These are phyloP conservation scores for Babylonia areolata DNA, from an alignment of 1,140 invertebrate genomes.

Conservation along the genomic window DNA sequence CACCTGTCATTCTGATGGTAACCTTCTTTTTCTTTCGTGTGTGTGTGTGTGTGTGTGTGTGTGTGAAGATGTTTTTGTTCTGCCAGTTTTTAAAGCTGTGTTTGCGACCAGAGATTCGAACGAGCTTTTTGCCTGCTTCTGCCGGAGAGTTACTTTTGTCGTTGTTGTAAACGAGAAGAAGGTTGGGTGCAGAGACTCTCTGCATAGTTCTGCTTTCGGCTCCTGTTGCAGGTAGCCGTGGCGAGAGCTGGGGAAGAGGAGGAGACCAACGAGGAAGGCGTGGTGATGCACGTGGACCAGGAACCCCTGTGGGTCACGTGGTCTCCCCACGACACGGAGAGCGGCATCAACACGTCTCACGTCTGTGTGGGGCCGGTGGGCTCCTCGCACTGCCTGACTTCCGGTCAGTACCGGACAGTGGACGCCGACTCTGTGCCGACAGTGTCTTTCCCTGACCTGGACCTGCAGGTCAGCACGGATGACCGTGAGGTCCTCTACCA, in stretches of 20 bases:
- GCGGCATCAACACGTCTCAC: constrained; percentile 39
- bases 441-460: not conserved
- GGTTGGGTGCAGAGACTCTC: too few species aligned
- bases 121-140: too few species aligned
- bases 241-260: constrained; percentile 52
- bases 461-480: constrained; percentile 5
- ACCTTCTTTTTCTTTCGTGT: not conserved
- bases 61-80: too few species aligned
- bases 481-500: not conserved
- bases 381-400: not conserved
- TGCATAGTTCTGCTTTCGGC: not conserved
- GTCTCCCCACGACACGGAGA: constrained; percentile 49
- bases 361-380: constrained; percentile 43
- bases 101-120: too few species aligned
- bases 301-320: constrained; percentile 50
- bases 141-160: too few species aligned
- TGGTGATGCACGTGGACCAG: constrained; percentile 49
- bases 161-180: too few species aligned
- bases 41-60: too few species aligned
- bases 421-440: not conserved
- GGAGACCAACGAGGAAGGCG: constrained; percentile 47
- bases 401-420: not conserved
- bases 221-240: constrained; percentile 41
- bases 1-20: constrained; percentile 46
- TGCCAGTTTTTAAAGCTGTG: too few species aligned